Base-by-base conservation (phyloP, 1,140 invertebrate species). In the Teleopsis dalmanni region DNA sequence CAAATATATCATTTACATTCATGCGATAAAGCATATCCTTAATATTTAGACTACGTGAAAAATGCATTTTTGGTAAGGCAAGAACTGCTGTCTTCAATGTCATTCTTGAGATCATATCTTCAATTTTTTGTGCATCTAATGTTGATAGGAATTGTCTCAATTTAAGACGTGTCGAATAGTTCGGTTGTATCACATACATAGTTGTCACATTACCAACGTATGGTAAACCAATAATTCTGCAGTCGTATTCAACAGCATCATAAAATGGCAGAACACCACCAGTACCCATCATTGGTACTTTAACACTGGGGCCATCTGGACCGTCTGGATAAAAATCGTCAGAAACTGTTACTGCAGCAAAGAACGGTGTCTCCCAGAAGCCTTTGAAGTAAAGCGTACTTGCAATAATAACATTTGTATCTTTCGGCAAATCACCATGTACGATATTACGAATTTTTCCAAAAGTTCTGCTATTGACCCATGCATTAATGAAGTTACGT, bases 301-400 rank as follows among this genome's bases (percentile, higher is more conserved):
- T 59, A 3, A 83, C 54, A 0, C 75, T 65, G 4, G 64, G 59
- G 10, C 51, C 22, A n/a, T 75, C 55, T 46, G 56, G 50, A 31
- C 72, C 73, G 50, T 77, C 59, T 2, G 71, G 62, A 59, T 71
- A 77, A 50, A 78, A 78, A 38, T 73, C 67, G 35, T 70, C 74
- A 25, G 40, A 35, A 71, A 62, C 67, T 48, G 67, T 76, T 0
- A 84, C 54, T 3, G 65, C 61, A 0, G 61, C 55, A 7, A 79
- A 68, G 55, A 90, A 90, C 36, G 81, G 76, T n/a, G 75, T 72
- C 27, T 84, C 75, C 87, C 87, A 91, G 40, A 78, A 75, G 11
- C 80, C 86, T 56, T 81, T 85, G 47, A 91, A 91, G 51, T 89
- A 89, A 5, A 89, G 64, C 0, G 85, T 84, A 54, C 84, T 87